These are phyloP conservation scores for Syngnathoides biaculeatus DNA, from an alignment of 2,113 vertebrate genomes.

Conservation along the genomic window DNA sequence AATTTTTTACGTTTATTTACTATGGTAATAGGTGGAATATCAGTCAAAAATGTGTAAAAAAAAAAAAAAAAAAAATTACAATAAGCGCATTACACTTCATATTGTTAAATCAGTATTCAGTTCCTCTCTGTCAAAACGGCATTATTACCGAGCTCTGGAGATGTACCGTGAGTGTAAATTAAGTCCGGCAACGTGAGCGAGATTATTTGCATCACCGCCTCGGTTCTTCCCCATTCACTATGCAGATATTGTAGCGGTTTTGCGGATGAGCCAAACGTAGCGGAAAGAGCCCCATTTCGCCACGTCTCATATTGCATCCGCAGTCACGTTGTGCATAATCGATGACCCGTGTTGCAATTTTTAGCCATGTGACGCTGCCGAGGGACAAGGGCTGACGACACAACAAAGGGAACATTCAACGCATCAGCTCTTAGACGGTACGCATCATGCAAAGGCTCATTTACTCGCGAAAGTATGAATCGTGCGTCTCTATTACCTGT, in stretches of 20 bases:
- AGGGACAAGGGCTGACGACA: slow-evolving; percentile 34
- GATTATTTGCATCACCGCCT: background rate
- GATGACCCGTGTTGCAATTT: slow-evolving; percentile 56
- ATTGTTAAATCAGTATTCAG: background rate
- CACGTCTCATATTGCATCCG: slow-evolving; percentile 14
- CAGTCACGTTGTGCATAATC: slow-evolving; percentile 41
- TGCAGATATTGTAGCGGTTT: background rate
- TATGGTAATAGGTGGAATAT: too few species aligned
- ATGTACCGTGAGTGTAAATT: background rate
- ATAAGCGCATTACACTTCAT: too few species aligned
- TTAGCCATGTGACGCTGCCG: slow-evolving; percentile 60
- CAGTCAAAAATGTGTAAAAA: too few species aligned
- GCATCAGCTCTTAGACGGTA: slow-evolving; percentile 26
- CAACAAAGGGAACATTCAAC: slow-evolving; percentile 49
- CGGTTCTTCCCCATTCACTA: background rate
- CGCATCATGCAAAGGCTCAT: slow-evolving; percentile 1
- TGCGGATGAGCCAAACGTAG: slow-evolving; percentile 2
- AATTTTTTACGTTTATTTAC: too few species aligned
- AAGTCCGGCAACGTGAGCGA: background rate
- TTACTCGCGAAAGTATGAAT: background rate
- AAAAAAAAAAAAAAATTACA: too few species aligned
- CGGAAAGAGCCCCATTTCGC: slow-evolving; percentile 30
- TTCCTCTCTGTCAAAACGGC: background rate
- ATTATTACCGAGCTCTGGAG: background rate
- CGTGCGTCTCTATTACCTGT: background rate